Base-by-base conservation (phyloP, 2,888 invertebrate species). In the Agelastica alni region DNA sequence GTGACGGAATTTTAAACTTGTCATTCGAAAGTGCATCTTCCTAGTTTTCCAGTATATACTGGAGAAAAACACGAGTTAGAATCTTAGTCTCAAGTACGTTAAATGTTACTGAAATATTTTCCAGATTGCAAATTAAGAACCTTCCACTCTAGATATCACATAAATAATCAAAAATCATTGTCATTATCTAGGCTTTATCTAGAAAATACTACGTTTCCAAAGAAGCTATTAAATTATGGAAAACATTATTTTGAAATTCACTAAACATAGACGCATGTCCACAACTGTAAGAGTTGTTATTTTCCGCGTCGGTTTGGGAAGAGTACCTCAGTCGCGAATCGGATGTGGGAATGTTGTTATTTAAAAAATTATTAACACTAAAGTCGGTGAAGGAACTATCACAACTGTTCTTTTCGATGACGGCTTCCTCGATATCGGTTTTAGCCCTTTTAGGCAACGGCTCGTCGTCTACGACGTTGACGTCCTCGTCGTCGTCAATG, bases 251-350 rank as follows among this genome's bases (percentile, higher is more conserved):
- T 70, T 83, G 82, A 54, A 82, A 71, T 62, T 85, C 85, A 66
- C 81, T 83, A 67, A 83, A 80, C 78, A 86, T 81, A 67, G 85
- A 85, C 39, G 85, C 83, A 64, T 85, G 85, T 18, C 85, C 86
- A 68, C 86, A 86, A 51, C 81, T 81, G 68, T 78, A 81, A 62
- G 76, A 59, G 56, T 65, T 65, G 56, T 65, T 65, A 22, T 52
- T 47, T 55, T 67, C 66, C 10, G 54, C 47, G 31, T 66, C 67
- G 17, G 41, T 58, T 30, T 64, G 63, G 46, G 45, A 56, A 18
- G 54, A 41, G 43, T 58, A 67, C 61, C 69, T 66, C 14, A 69
- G 60, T 20, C 59, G 31, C 12, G 53, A 31, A 9, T 51, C 44
- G 9, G n/a, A 4, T 20, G 51, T 13, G n/a, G 59, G 47, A 10